These are phyloP conservation scores for Lathronympha strigana DNA, from an alignment of 2,888 invertebrate genomes.

Conservation along the genomic window DNA sequence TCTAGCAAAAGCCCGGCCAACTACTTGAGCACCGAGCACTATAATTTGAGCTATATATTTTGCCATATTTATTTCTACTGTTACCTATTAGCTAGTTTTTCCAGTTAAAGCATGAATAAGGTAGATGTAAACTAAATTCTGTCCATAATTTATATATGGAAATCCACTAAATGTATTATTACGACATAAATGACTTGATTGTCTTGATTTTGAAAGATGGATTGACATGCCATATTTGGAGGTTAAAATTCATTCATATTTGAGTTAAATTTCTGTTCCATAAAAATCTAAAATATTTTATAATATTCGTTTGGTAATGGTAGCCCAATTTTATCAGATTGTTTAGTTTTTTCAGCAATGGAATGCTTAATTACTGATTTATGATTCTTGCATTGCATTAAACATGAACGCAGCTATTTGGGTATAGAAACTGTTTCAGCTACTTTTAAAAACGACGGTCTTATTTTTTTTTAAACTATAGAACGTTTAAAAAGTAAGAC, in stretches of 20 bases:
- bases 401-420: constrained; percentile 1
- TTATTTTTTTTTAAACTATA: not conserved
- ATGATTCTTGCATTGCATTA: too few relatives aligned
- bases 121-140: constrained; percentile 40
- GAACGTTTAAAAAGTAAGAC: not conserved
- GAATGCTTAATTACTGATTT: too few relatives aligned
- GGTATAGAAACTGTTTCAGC: not conserved
- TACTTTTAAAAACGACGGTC: not conserved
- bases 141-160: constrained; percentile 31
- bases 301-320: too few relatives aligned
- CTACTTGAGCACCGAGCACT: constrained; percentile 94
- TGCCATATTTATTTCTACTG: constrained; percentile 86
- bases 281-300: constrained; percentile 14
- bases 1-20: constrained; percentile 95
- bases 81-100: constrained; percentile 27
- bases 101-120: constrained; percentile 54
- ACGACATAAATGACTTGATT: constrained; percentile 46
- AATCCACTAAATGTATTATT: constrained; percentile 46
- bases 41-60: constrained; percentile 97
- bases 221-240: constrained; percentile 43
- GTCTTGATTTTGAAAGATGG: constrained; percentile 28
- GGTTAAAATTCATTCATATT: constrained; percentile 46
- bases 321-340: too few relatives aligned
- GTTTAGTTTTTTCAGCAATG: too few relatives aligned
- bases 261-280: not conserved